Conservation (phyloP, 2,797 vertebrate species). For the Pteropus rufus region DNA sequence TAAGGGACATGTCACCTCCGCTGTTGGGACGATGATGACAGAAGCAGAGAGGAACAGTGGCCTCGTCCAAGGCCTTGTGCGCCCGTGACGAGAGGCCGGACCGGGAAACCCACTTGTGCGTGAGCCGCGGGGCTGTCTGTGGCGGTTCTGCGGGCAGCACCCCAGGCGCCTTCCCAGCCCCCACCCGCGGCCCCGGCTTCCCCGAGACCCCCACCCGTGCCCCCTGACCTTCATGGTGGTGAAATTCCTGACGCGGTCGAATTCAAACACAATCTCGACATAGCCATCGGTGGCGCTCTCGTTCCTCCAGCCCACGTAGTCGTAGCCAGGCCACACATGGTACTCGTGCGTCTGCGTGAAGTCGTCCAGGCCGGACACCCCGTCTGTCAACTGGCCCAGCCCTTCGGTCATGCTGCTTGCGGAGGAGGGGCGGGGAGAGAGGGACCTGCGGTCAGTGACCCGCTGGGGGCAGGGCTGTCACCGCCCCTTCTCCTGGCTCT, state of each 20-base stretch:
- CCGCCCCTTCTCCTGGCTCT: neutral
- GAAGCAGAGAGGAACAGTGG: neutral
- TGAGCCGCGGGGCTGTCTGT: too few species aligned
- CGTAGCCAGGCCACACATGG: conserved; percentile 95
- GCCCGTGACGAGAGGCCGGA: neutral
- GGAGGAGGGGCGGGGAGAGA: neutral
- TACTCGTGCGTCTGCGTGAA: conserved; percentile 93
- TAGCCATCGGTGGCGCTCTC: conserved; percentile 90
- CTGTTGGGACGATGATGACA: neutral
- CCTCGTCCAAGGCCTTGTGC: neutral
- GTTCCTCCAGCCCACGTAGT: conserved; percentile 97
- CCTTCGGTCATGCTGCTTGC: conserved; percentile 94
- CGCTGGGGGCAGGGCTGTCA: neutral
- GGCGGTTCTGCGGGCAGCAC: neutral
- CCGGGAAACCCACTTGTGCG: too few species aligned
- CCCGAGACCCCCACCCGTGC: too few species aligned
- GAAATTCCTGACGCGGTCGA: conserved; percentile 95
- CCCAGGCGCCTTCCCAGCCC: neutral
- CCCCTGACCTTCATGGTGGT: conserved; percentile 94
- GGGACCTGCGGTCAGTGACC: neutral
- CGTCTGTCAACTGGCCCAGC: conserved; percentile 96
- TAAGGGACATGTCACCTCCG: neutral
- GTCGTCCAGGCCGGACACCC: conserved; percentile 94
- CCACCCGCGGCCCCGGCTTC: too few species aligned
- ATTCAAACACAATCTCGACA: conserved; percentile 97